A percentile compares a stretch with the other conserved stretches of the same genome.
Conservation (phyloP, 2,888 invertebrate species). For the Aphidius colemani region DNA sequence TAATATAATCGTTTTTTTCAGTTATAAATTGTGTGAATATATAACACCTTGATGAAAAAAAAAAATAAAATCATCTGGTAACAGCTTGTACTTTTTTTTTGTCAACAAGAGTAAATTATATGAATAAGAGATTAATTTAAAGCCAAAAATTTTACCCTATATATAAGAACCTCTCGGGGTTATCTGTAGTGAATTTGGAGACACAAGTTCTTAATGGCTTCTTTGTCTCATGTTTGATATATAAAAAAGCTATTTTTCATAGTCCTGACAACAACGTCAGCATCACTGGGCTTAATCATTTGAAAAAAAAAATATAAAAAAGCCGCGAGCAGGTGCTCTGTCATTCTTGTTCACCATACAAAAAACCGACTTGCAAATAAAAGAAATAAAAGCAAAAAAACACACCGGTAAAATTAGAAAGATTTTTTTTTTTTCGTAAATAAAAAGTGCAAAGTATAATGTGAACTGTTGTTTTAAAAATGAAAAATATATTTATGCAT, state of each 20-base stretch:
- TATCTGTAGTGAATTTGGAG: slow-evolving; percentile 27
- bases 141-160: slow-evolving; percentile 14
- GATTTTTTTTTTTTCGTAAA: too few species aligned
- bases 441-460: too few species aligned
- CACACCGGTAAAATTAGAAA: too few species aligned
- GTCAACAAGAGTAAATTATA: slow-evolving; percentile 18
- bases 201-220: slow-evolving; percentile 42
- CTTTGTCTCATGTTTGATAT: slow-evolving; percentile 39
- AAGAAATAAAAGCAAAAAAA: too few species aligned
- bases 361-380: too few species aligned
- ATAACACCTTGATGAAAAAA: background rate
- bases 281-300: slow-evolving; percentile 51
- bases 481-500: too few species aligned
- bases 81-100: slow-evolving; percentile 24
- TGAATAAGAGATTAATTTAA: slow-evolving; percentile 20
- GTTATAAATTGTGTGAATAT: background rate
- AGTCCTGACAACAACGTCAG: slow-evolving; percentile 32
- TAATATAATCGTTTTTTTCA: background rate
- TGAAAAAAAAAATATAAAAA: slow-evolving; percentile 50
- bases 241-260: slow-evolving; percentile 50
- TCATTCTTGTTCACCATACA: slow-evolving; percentile 21
- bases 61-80: slow-evolving; percentile 2
- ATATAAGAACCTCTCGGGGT: background rate
- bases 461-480: too few species aligned
- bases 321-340: slow-evolving; percentile 46